Evolutionary conservation across 2,888 invertebrate genomes (phyloP), one percentile per base, ranked within the genome.

Genomic region (Timema cristinae): DNA sequence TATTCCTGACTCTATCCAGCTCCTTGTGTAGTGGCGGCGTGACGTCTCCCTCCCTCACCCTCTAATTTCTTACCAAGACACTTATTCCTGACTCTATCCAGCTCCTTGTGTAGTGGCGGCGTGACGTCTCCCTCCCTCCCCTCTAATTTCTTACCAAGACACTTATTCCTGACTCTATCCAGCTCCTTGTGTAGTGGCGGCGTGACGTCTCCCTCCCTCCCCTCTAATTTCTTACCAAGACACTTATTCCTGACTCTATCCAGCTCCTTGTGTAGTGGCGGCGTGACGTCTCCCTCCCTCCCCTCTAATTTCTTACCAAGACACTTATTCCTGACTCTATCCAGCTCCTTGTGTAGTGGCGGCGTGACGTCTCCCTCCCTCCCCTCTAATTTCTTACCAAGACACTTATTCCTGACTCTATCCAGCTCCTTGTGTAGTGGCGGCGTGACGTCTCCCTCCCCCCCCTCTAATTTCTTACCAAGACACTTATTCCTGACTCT

Each of bases 171-270:
- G 1, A 93, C 91, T 77, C 85, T 80, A 74, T 90, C 84, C 61
- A 93, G 82, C 78, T 90, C 87, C 48, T 84, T n/a, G n/a, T n/a
- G 32, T 32, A 32, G 32, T 32, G 32, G 32, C 32, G 32, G 4
- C 2, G 2, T 32, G 16, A 56, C 9, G 7, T 16, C 9, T 66
- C n/a, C 13, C 47, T 32, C 32, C 16, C n/a, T n/a, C n/a, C n/a
- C n/a, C 32, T 32, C 32, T 11, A 52, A 8, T 72, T 71, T 76
- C 77, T 79, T 79, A 86, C 87, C 81, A 73, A 91, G 78, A 77
- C 92, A 92, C 74, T 85, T 84, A 6, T 82, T 79, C 79, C 90
- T 90, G 1, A 93, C 91, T 77, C 85, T 80, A 74, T 90, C 84
- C 61, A 93, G 82, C 78, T 90, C 87, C 48, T 84, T n/a, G n/a